Evolutionary conservation across 2,888 invertebrate genomes (phyloP), one percentile per base, ranked within the genome.

Genomic region (Netelia virgata): DNA sequence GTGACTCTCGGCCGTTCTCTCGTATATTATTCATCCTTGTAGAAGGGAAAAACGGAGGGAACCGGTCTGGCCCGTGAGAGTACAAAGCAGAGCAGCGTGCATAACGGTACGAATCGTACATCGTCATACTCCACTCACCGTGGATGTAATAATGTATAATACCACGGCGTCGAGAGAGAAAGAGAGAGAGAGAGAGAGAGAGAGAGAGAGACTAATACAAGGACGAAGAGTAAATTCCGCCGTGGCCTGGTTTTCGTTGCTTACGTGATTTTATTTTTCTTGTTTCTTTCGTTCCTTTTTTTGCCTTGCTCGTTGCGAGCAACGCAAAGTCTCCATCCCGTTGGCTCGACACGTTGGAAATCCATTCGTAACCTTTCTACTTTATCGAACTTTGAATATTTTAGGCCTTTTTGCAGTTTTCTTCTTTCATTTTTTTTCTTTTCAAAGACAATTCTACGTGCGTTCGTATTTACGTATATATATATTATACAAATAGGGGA

Each of bases 61-160:
- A 79, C 79, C 79, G 64, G 79, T 79, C 57, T 61, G 36, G 47
- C n/a, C 28, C 69, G 69, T 69, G 47, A 61, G 11, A n/a, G 59
- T 61, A 41, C 28, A 20, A 43, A 61, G 23, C 28, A 36, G 23
- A 36, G 53, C 69, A 70, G 18, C 16, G 61, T 73, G 61, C 16
- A 72, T 72, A 72, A 79, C 79, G 79, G 72, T 72, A 72, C 64
- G 23, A 72, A 73, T 61, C 64, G 78, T 64, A 72, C 57, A 61
- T 59, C 18, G 28, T 6, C 6, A 28, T 50, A 69, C 41, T 70
- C 20, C 63, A 55, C 28, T 57, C 43, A 16, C 41, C 43, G 55
- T 53, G 70, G 20, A 70, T 43, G 61, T 41, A 55, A 78, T 63
- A 53, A 72, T 47, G 47, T 47, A 61, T 61, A 18, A 43, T 72